Conservation (phyloP, 2,113 vertebrate genomes). For the Thamnophis sirtalis region DNA sequence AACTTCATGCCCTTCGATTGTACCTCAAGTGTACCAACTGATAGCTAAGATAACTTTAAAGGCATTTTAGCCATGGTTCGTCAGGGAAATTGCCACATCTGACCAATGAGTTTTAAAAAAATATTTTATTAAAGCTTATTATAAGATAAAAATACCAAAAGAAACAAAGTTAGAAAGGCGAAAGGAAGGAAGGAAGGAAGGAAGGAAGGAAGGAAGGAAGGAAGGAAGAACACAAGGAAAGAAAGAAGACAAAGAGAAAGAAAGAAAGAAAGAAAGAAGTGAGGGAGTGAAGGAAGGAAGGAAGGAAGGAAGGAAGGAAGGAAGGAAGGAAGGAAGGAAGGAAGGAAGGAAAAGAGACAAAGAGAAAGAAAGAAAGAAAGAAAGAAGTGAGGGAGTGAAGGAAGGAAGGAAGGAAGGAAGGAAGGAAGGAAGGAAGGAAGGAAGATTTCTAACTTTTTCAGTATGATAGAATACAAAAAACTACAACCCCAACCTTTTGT, state of each 20-base stretch:
- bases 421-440: no score
- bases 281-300: not conserved
- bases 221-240: accelerated
- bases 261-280: not conserved
- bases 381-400: no score
- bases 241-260: no score
- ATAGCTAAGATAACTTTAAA: constrained; percentile 37
- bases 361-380: no score
- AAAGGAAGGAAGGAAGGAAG: no score
- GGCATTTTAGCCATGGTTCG: not conserved
- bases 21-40: not conserved
- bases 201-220: not conserved
- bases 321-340: not conserved
- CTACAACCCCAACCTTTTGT: not conserved
- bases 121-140: not conserved
- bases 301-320: not conserved
- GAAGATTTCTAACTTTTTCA: not conserved
- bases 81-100: not conserved
- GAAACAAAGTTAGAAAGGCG: no score
- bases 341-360: no score
- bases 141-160: not conserved
- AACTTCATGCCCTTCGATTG: constrained; percentile 29
- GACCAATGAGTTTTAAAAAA: not conserved
- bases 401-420: no score
- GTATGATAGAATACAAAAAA: not conserved